Percentiles rank a stretch among this genome's conserved stretches.
These are phyloP conservation scores for Pantala flavescens DNA, from an alignment of 1,140 invertebrate genomes.

Conservation along the genomic window DNA sequence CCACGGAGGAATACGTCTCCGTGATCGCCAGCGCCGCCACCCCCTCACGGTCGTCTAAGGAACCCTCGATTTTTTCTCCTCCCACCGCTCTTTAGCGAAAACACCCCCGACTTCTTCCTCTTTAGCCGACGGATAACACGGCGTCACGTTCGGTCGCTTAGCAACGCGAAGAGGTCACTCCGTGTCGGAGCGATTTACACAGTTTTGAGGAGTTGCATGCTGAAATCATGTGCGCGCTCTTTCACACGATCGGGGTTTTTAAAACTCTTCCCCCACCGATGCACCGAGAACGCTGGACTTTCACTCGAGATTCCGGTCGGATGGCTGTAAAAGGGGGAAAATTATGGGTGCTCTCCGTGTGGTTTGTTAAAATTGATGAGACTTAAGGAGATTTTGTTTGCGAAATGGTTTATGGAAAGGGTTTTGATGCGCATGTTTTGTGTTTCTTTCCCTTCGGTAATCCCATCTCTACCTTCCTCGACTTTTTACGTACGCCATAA, in stretches of 20 bases:
- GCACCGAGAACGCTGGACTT: neutral
- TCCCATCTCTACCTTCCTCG: too few relatives aligned
- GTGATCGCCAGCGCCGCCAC: neutral
- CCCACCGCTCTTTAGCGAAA: neutral
- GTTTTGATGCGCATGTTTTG: neutral
- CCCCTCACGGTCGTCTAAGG: neutral
- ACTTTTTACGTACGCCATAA: too few relatives aligned
- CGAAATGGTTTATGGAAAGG: neutral
- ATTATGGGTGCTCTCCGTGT: neutral
- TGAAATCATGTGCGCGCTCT: constrained; percentile 2
- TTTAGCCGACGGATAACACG: neutral
- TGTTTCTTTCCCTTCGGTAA: too few relatives aligned
- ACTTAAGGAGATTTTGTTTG: neutral
- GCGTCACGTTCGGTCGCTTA: constrained; percentile 2
- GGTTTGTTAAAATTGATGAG: constrained; percentile 7
- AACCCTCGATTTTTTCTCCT: neutral
- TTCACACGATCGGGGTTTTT: constrained; percentile 8
- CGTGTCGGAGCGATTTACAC: constrained; percentile 7
- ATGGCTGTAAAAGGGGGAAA: neutral
- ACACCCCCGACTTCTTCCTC: neutral
- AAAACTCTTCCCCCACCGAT: neutral
- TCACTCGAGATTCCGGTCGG: neutral
- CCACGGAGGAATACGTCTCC: neutral
- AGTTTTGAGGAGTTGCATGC: constrained; percentile 8
- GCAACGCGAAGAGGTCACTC: constrained; percentile 1